Evolutionary conservation across 2,797 vertebrate species (phyloP).

Genomic region (Holocentrus rufus): DNA sequence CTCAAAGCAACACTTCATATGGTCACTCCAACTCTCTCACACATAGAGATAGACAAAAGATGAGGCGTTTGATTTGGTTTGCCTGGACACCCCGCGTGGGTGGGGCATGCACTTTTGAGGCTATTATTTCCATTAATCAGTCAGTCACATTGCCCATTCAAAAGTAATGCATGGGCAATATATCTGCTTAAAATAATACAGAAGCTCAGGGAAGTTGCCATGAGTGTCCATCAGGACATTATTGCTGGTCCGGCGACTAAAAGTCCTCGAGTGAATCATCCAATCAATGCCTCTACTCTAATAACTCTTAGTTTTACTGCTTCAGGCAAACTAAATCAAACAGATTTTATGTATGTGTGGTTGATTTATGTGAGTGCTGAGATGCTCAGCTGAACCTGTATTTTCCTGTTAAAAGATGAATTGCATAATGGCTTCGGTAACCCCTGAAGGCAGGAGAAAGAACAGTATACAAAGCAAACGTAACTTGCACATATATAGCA

Average conservation of each 20-base stretch:
- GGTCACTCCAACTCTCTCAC: constrained; percentile 49
- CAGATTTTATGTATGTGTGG: constrained; percentile 15
- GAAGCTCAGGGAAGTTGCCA: neutral
- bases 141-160: neutral
- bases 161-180: neutral
- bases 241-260: constrained; percentile 1
- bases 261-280: neutral
- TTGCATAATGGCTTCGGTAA: constrained; percentile 73
- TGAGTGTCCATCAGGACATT: neutral
- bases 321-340: constrained; percentile 43
- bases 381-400: constrained; percentile 67
- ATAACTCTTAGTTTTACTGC: neutral
- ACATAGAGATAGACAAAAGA: constrained; percentile 8
- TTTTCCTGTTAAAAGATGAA: constrained; percentile 53
- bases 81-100: neutral
- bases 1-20: constrained; percentile 62
- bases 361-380: constrained; percentile 46
- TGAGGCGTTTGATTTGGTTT: constrained; percentile 13
- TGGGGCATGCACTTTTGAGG: neutral
- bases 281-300: constrained; percentile 4
- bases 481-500: constrained; percentile 43
- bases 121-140: neutral
- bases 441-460: constrained; percentile 27
- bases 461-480: constrained; percentile 4
- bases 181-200: neutral